Conservation (phyloP, 2,797 vertebrate species). For the Chelon auratus region DNA sequence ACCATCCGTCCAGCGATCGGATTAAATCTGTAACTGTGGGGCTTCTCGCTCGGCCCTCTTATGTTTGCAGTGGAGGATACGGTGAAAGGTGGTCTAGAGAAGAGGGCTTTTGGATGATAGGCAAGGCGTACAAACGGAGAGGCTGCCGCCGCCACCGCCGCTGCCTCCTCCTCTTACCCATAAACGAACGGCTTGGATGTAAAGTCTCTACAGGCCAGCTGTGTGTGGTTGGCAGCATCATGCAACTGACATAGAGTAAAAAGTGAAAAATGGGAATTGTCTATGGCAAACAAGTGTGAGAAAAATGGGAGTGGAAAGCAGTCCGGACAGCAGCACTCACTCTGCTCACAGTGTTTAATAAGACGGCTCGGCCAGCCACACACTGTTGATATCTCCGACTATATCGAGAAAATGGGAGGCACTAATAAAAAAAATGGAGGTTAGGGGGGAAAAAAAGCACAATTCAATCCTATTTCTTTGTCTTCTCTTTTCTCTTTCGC, state of each 20-base stretch:
- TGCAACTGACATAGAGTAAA: conserved; percentile 42
- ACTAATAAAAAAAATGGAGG: not conserved
- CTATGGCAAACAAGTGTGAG: conserved; percentile 20
- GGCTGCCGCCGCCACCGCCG: not conserved
- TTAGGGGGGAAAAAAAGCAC: conserved; percentile 2
- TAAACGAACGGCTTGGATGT: conserved; percentile 33
- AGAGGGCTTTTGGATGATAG: not conserved
- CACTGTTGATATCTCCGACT: conserved; percentile 6
- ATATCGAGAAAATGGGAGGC: not conserved
- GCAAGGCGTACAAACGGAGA: conserved; percentile 21
- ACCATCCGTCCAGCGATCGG: conserved; percentile 1
- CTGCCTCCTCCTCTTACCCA: conserved; percentile 15
- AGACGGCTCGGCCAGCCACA: conserved; percentile 1
- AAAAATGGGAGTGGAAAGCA: conserved; percentile 22
- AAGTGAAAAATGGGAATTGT: conserved; percentile 26
- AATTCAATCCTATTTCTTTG: conserved; percentile 23
- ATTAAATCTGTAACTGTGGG: conserved; percentile 9
- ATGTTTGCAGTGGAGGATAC: not conserved
- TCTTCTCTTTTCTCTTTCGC: conserved; percentile 9
- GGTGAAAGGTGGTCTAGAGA: conserved; percentile 7
- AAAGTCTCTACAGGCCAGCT: conserved; percentile 12
- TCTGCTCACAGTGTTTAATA: conserved; percentile 8
- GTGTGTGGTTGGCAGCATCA: conserved; percentile 21
- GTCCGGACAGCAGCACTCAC: conserved; percentile 25
- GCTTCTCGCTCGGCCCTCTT: not conserved